Percentiles rank a stretch among this genome's conserved stretches.
These are phyloP conservation scores for Odocoileus hemionus DNA, from an alignment of 2,113 vertebrate genomes.

Conservation along the genomic window DNA sequence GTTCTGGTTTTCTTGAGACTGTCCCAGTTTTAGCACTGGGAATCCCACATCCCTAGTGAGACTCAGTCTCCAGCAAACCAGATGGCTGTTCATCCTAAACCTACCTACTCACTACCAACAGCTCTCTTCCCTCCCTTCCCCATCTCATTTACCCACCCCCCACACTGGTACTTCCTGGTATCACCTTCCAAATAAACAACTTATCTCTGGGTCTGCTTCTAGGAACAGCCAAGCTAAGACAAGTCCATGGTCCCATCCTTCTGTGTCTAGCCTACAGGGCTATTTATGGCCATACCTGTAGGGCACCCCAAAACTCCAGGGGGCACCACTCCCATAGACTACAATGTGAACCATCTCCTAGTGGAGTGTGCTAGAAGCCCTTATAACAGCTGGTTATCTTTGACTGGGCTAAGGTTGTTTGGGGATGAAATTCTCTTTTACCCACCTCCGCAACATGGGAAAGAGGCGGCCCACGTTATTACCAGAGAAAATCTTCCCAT, in stretches of 20 bases:
- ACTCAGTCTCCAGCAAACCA: not conserved
- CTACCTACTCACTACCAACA: not conserved
- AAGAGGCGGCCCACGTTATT: slow-evolving; percentile 73
- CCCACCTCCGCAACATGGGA: slow-evolving; percentile 48
- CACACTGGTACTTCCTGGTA: not conserved
- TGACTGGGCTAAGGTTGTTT: not conserved
- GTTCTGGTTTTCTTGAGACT: not conserved
- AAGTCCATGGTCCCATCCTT: not conserved
- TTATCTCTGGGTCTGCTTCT: not conserved
- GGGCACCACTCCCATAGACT: not conserved
- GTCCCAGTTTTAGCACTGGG: not conserved
- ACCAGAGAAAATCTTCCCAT: slow-evolving; percentile 76
- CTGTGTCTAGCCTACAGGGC: not conserved
- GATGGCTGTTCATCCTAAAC: not conserved
- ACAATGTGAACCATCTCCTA: not conserved
- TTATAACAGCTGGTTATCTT: slow-evolving; percentile 20
- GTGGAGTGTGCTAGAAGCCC: not conserved
- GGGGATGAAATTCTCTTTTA: slow-evolving; percentile 30
- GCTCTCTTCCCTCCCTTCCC: not conserved
- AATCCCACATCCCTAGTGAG: not conserved
- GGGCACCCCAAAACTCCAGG: not conserved
- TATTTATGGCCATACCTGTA: not conserved
- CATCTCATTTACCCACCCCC: not conserved
- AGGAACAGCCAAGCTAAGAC: not conserved
- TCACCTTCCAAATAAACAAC: not conserved